Percentiles rank a stretch among this genome's conserved stretches.
These are phyloP conservation scores for Trichonephila inaurata DNA, from an alignment of 1,140 invertebrate species.

Conservation along the genomic window DNA sequence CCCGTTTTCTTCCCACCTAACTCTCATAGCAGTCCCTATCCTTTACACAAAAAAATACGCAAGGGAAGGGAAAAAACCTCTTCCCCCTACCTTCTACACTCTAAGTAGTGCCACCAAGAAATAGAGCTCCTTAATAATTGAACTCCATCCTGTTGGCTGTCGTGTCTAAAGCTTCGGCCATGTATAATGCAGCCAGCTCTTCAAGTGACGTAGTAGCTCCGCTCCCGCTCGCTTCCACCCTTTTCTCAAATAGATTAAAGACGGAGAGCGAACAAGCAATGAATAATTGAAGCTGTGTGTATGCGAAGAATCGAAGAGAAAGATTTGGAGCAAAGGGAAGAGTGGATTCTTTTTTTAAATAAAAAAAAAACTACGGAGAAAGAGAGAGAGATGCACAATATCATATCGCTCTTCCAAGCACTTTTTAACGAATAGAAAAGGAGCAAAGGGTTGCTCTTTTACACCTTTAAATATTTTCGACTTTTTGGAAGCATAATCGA, in stretches of 20 bases:
- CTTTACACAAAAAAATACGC: not conserved
- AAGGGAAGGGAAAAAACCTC: not conserved
- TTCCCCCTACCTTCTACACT: not conserved
- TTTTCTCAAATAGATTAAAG: conserved; percentile 60
- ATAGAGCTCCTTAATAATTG: conserved; percentile 67
- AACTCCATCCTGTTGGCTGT: conserved; percentile 57
- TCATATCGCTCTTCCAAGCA: conserved; percentile 35
- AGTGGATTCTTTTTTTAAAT: conserved; percentile 9
- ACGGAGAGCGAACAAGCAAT: conserved; percentile 39
- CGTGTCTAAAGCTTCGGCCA: conserved; percentile 49
- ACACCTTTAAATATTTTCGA: conserved; percentile 59
- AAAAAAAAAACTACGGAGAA: not conserved
- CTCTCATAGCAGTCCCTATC: not conserved
- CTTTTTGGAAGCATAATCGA: conserved; percentile 32
- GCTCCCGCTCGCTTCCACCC: not conserved
- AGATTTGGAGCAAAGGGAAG: conserved; percentile 2
- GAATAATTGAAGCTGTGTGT: conserved; percentile 65
- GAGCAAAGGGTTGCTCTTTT: conserved; percentile 47
- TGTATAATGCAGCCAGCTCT: conserved; percentile 62
- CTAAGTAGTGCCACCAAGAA: conserved; percentile 53
- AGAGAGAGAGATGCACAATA: conserved; percentile 20
- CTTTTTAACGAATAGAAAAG: conserved; percentile 47
- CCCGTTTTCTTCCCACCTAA: not conserved
- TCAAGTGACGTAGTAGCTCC: not conserved
- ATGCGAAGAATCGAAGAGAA: conserved; percentile 42